Evolutionary conservation across 2,797 vertebrate genomes (phyloP).

Genomic region (Sylvia borin): DNA sequence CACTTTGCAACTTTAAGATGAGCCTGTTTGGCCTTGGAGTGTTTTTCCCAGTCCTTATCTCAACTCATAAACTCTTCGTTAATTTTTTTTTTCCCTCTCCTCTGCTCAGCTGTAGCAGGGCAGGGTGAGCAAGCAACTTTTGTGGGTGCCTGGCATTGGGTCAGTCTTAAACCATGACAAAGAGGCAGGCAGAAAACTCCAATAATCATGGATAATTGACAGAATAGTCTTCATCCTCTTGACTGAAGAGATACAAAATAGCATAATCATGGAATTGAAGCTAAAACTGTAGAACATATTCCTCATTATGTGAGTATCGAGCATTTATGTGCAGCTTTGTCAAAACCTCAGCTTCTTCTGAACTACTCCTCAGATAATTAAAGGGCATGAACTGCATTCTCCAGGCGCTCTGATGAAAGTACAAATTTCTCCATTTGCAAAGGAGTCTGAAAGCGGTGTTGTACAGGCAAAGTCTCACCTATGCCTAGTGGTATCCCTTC

Average conservation of each 20-base stretch:
- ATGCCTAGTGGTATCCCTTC: background rate
- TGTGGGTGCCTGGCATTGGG: fast-evolving
- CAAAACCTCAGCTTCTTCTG: background rate
- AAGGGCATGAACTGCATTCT: background rate
- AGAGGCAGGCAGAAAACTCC: background rate
- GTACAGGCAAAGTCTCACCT: background rate
- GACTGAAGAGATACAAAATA: background rate
- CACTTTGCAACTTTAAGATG: background rate
- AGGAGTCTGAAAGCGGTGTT: background rate
- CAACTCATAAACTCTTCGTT: background rate
- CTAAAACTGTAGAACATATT: background rate
- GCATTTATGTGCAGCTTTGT: background rate
- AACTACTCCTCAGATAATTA: background rate
- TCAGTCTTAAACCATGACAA: background rate
- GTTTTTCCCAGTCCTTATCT: background rate
- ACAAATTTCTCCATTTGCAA: background rate
- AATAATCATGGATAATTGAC: background rate
- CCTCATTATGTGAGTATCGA: background rate
- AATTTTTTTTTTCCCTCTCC: too few relatives aligned
- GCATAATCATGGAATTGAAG: background rate
- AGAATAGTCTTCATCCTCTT: background rate
- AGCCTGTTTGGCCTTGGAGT: background rate
- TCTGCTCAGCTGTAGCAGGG: background rate
- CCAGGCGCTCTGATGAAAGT: background rate
- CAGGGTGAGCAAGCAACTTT: fast-evolving